A percentile compares a stretch with the other conserved stretches of the same genome.
phyloP scores from a whole-genome alignment of 2,113 vertebrate species.

The Chaetodon trifascialis region DNA sequence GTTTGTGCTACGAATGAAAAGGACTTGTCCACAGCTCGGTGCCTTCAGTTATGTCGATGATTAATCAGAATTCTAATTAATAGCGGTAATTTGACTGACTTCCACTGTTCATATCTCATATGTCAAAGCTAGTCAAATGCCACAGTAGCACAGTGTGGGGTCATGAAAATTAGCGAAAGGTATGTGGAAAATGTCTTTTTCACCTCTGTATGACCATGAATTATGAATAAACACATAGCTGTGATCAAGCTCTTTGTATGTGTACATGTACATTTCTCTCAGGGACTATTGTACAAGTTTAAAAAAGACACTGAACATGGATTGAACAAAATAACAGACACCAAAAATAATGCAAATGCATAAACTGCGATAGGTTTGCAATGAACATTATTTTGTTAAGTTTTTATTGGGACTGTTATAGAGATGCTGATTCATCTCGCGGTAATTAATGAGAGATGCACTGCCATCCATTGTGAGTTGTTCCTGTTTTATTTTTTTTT shows the following conservation, averaged over 20 bases:
- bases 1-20: conserved; percentile 20
- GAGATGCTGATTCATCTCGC: neutral
- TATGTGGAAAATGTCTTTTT: neutral
- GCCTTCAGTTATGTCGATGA: neutral
- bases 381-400: neutral
- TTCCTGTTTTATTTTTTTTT: neutral
- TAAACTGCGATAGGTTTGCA: neutral
- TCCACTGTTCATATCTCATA: no score
- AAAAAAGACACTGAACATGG: neutral
- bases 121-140: no score
- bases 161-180: neutral
- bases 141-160: neutral
- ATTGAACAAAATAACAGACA: neutral
- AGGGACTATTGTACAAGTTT: neutral
- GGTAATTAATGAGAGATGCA: neutral
- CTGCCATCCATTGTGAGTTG: neutral
- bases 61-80: no score
- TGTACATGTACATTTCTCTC: neutral
- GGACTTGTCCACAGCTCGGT: neutral
- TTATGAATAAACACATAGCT: neutral
- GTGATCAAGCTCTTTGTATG: no score
- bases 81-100: no score
- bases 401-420: neutral
- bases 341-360: neutral
- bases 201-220: neutral